Conservation (phyloP, 2,888 invertebrate species). For the Rotaria magnacalcarata region DNA sequence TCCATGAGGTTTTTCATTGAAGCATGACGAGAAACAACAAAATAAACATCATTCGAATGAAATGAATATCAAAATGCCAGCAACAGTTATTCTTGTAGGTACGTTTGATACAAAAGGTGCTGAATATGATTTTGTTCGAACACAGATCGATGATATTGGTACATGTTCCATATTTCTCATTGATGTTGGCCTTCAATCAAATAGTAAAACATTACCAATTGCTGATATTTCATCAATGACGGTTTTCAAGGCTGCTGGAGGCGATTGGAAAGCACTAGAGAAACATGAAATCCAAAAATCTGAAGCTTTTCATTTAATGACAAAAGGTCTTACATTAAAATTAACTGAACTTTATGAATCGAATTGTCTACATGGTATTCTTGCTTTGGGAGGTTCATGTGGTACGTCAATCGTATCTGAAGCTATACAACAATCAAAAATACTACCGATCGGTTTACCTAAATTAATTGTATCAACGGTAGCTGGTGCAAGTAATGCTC, state of each 20-base stretch:
- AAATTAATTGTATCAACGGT: conserved; percentile 13
- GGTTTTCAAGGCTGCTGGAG: neutral
- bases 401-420: conserved; percentile 23
- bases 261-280: neutral
- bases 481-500: neutral
- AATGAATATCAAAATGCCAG: neutral
- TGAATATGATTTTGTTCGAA: conserved; percentile 13
- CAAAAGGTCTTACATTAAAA: neutral
- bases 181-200: conserved; percentile 1
- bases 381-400: conserved; percentile 16
- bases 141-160: neutral
- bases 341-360: neutral
- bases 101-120: conserved; percentile 28
- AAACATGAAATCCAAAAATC: neutral
- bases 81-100: conserved; percentile 3
- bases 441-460: conserved; percentile 1
- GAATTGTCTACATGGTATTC: neutral
- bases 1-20: neutral
- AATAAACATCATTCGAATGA: neutral
- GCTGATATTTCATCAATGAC: neutral
- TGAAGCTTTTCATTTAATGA: neutral
- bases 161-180: neutral
- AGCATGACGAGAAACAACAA: neutral
- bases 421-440: conserved; percentile 5
- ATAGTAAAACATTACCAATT: neutral